phyloP scores from a whole-genome alignment of 2,888 invertebrate species.

The Parnassius apollo region DNA sequence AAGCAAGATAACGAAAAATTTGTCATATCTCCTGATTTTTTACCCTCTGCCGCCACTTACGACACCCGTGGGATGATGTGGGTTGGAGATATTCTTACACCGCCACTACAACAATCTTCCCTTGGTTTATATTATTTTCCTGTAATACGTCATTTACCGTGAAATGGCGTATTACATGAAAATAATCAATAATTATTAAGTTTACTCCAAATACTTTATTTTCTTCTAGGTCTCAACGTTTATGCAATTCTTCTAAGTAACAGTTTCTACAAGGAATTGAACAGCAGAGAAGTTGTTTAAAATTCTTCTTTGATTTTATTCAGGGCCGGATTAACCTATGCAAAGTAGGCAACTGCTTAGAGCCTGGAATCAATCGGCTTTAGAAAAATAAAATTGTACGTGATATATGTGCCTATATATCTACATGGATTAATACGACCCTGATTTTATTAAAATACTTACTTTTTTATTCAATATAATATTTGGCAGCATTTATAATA shows the following conservation, averaged over 20 bases:
- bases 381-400: background rate
- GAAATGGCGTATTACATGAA: no score
- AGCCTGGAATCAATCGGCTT: background rate
- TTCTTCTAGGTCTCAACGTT: constrained; percentile 57
- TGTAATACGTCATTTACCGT: no score
- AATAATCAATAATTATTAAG: no score
- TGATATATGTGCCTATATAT: background rate
- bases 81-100: no score
- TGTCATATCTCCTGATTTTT: no score
- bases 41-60: no score
- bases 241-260: constrained; percentile 58
- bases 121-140: no score
- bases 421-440: background rate
- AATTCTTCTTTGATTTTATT: background rate
- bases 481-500: background rate
- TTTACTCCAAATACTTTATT: background rate
- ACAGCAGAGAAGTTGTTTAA: constrained; percentile 63
- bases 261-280: constrained; percentile 63
- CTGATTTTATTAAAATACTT: background rate
- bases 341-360: background rate
- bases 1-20: no score
- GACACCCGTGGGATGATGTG: no score
- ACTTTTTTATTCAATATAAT: no score
- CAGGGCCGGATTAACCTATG: background rate
- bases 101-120: no score